A percentile compares a stretch with the other conserved stretches of the same genome.
Conservation (phyloP, 2,888 invertebrate genomes). For the Acrobasis suavella region DNA sequence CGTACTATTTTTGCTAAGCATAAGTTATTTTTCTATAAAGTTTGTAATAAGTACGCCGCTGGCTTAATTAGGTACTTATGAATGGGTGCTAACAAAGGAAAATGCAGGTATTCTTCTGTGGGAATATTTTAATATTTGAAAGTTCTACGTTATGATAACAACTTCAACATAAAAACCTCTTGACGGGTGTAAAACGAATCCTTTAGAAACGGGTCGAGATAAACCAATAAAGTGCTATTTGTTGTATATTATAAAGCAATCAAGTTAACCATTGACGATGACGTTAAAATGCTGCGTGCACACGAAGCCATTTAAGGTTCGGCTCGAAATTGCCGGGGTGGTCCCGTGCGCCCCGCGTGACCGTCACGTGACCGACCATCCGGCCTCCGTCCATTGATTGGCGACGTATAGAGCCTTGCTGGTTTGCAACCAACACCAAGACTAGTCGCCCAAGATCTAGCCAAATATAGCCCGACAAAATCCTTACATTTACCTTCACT, state of each 20-base stretch:
- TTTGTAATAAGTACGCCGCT: slow-evolving; percentile 1
- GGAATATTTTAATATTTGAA: background rate
- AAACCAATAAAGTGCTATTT: background rate
- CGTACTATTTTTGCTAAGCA: slow-evolving; percentile 3
- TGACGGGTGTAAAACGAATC: slow-evolving; percentile 1
- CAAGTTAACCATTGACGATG: slow-evolving; percentile 24
- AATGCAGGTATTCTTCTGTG: background rate
- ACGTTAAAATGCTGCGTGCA: slow-evolving; percentile 1
- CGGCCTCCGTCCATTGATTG: slow-evolving; percentile 21
- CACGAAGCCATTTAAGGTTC: slow-evolving; percentile 35
- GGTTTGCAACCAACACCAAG: slow-evolving; percentile 13
- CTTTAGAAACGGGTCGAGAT: background rate
- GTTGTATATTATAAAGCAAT: slow-evolving; percentile 14
- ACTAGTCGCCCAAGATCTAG: slow-evolving; percentile 16
- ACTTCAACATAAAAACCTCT: background rate
- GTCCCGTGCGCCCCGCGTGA: slow-evolving; percentile 34
- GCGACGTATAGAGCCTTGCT: slow-evolving; percentile 20
- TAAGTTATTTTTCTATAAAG: background rate
- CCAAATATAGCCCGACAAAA: slow-evolving; percentile 19
- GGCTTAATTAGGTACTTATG: slow-evolving; percentile 3
- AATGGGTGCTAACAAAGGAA: slow-evolving; percentile 5
- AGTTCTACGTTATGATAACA: background rate
- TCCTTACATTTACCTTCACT: slow-evolving; percentile 19
- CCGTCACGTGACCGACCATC: slow-evolving; percentile 32
- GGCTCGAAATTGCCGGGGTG: slow-evolving; percentile 31